Evolutionary conservation across 2,113 vertebrate genomes (phyloP).

Genomic region (Oreochromis aureus): DNA sequence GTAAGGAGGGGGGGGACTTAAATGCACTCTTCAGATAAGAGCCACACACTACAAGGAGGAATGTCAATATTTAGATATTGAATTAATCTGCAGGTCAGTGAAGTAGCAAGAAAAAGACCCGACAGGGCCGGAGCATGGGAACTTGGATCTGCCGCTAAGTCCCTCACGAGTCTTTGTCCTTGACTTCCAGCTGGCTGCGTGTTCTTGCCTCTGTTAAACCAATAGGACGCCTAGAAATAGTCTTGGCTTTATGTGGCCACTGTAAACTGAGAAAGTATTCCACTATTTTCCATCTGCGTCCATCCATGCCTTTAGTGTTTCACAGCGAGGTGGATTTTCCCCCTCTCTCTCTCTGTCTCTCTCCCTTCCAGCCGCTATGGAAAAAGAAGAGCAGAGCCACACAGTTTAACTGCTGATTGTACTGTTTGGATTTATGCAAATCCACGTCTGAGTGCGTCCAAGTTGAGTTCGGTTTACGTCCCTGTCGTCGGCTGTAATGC

Average conservation of each 20-base stretch:
- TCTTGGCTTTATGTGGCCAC: slow-evolving; percentile 52
- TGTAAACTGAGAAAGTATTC: slow-evolving; percentile 54
- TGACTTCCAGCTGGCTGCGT: slow-evolving; percentile 43
- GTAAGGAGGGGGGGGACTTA: background rate
- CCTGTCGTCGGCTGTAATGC: slow-evolving; percentile 37
- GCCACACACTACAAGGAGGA: slow-evolving; percentile 12
- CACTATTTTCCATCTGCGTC: slow-evolving; percentile 54
- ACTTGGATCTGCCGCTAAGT: slow-evolving; percentile 26
- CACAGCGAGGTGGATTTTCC: slow-evolving; percentile 26
- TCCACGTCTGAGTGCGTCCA: slow-evolving; percentile 28
- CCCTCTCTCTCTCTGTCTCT: background rate
- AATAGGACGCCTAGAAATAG: slow-evolving; percentile 52
- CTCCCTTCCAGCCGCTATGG: slow-evolving; percentile 11
- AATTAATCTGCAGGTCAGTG: slow-evolving; percentile 37
- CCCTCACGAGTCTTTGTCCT: slow-evolving; percentile 28
- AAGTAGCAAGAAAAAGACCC: background rate
- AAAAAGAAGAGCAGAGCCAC: slow-evolving; percentile 45
- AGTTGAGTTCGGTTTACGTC: slow-evolving; percentile 22
- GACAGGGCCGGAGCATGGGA: slow-evolving; percentile 34
- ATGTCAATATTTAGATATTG: slow-evolving; percentile 58
- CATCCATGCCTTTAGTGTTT: slow-evolving; percentile 27
- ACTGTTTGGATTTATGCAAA: slow-evolving; percentile 51
- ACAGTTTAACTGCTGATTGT: slow-evolving; percentile 38
- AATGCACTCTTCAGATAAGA: slow-evolving; percentile 65
- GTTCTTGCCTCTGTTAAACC: slow-evolving; percentile 34